Evolutionary conservation across 2,888 invertebrate genomes (phyloP), one percentile per base, ranked within the genome.

Genomic region (Clunio marinus): DNA sequence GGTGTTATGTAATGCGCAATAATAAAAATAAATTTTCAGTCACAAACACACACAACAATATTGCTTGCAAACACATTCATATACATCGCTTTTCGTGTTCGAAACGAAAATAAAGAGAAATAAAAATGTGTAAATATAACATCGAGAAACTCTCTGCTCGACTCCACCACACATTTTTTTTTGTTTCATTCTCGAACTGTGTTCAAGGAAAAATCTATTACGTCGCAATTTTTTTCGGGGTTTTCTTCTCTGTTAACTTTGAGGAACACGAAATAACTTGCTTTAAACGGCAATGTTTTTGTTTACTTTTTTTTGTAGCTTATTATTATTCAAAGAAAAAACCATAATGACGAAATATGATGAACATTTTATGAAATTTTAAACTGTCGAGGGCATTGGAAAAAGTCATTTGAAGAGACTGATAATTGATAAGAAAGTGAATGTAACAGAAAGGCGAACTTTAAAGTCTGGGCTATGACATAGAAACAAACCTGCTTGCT

Each of bases 151-250:
- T n/a, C 8, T 51, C 41, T 37, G 68, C 58, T 58, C 57, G 25
- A 20, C 22, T 60, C 8, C 35, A n/a, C 20, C 27, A 13, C 7
- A 32, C 32, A 32, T 32, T 41, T 58, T 58, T 60, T 60, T 35
- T 60, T n/a, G n/a, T n/a, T 20, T 60, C 37, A 20, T 60, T 25
- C 10, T 35, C 17, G 24, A 7, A n/a, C 22, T 5, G 22, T 22
- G 32, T 55, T 68, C 58, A 57, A 68, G 58, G 68, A 58, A 68
- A 68, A 37, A 68, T 66, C 55, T 66, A 68, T 68, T 68, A 58
- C 68, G 68, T 68, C 68, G 68, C 58, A 68, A 58, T 68, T 24
- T 66, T 58, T 68, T 41, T 35, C 15, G 7, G 3, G 1, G 32
- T 32, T 32, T 57, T 13, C 3, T 57, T 57, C 27, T 57, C 57